Conservation (phyloP, 2,113 vertebrate species). For the Tylochromis polylepis region DNA sequence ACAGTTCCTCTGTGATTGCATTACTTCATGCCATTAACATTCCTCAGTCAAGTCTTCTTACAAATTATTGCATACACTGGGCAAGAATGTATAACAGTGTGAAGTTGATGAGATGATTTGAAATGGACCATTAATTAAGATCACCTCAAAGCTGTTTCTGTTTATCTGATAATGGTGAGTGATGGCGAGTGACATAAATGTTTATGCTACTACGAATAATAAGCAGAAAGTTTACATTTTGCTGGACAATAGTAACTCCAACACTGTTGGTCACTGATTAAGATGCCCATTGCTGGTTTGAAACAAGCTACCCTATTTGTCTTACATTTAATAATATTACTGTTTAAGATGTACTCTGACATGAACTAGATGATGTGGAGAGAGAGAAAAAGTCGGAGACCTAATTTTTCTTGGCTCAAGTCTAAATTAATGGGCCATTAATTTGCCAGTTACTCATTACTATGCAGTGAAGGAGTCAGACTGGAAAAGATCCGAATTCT, state of each 20-base stretch:
- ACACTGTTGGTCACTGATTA: neutral
- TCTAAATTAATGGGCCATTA: neutral
- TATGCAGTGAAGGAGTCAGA: neutral
- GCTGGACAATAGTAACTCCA: neutral
- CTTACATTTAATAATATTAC: neutral
- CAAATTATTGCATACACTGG: neutral
- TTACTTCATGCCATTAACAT: neutral
- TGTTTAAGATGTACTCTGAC: neutral
- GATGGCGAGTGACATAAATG: neutral
- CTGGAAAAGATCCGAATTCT: neutral
- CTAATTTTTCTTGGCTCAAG: neutral
- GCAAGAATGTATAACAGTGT: neutral
- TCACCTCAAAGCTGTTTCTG: neutral
- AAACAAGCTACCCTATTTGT: neutral
- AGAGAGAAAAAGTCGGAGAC: neutral
- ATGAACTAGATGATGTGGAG: neutral
- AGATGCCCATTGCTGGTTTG: neutral
- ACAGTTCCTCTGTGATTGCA: neutral
- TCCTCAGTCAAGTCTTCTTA: neutral
- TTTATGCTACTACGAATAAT: neutral
- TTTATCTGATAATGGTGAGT: neutral
- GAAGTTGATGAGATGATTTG: neutral
- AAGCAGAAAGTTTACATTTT: neutral
- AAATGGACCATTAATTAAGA: neutral
- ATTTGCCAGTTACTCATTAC: neutral